Conservation (phyloP, 2,888 invertebrate species). For the Drepana falcataria region DNA sequence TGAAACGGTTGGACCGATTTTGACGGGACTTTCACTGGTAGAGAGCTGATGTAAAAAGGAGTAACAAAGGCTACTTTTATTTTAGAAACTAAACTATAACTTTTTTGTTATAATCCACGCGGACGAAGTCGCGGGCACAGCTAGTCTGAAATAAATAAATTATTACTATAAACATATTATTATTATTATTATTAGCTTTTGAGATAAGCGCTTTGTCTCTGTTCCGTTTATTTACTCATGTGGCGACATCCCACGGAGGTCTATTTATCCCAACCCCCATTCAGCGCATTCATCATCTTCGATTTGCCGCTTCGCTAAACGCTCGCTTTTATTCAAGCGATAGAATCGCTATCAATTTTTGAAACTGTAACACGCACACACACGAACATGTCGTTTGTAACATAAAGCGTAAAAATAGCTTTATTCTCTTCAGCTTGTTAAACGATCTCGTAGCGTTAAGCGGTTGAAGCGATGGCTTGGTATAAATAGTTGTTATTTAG, state of each 20-base stretch:
- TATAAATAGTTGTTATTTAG: neutral
- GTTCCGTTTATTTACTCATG: slow-evolving; percentile 19
- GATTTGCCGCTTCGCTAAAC: slow-evolving; percentile 9
- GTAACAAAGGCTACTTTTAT: too few relatives aligned
- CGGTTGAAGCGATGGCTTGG: slow-evolving; percentile 10
- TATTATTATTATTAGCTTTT: too few relatives aligned
- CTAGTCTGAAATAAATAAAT: too few relatives aligned
- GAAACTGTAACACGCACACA: slow-evolving; percentile 15
- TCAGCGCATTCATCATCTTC: slow-evolving; percentile 38
- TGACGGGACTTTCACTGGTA: too few relatives aligned
- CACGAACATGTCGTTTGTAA: neutral
- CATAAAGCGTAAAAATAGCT: slow-evolving; percentile 10
- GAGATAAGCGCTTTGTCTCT: too few relatives aligned
- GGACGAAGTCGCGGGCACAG: too few relatives aligned
- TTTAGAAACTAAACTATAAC: too few relatives aligned
- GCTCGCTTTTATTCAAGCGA: slow-evolving; percentile 14
- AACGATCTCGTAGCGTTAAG: slow-evolving; percentile 8
- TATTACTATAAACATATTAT: too few relatives aligned
- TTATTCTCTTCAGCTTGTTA: neutral
- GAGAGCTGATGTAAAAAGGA: too few relatives aligned
- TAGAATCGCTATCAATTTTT: slow-evolving; percentile 10
- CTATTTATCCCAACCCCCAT: slow-evolving; percentile 35
- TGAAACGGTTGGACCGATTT: too few relatives aligned
- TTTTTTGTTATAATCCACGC: too few relatives aligned
- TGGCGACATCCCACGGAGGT: slow-evolving; percentile 55